phyloP scores from a whole-genome alignment of 1,140 invertebrate species.

The Solenopsis fugax region DNA sequence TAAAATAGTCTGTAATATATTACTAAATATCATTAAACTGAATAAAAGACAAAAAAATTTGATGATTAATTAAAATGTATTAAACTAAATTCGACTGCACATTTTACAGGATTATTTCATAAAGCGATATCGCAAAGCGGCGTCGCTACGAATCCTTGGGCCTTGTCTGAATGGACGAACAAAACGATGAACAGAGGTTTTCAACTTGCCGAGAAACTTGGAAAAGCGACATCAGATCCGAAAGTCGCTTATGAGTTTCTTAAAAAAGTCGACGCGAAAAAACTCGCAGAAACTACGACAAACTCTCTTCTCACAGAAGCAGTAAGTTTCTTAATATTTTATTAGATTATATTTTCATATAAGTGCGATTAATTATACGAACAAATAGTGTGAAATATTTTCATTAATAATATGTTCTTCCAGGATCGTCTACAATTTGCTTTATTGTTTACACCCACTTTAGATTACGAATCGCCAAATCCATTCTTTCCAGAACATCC shows the following conservation, averaged over 20 bases:
- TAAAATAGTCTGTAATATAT: background rate
- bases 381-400: background rate
- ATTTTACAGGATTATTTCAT: slow-evolving; percentile 86
- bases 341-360: background rate
- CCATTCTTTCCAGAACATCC: slow-evolving; percentile 84
- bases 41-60: background rate
- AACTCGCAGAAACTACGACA: slow-evolving; percentile 49
- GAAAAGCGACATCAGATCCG: slow-evolving; percentile 84
- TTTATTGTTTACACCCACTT: slow-evolving; percentile 75
- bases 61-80: background rate
- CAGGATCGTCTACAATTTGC: slow-evolving; percentile 69
- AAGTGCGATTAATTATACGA: background rate
- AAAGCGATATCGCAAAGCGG: slow-evolving; percentile 89
- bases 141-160: slow-evolving; percentile 84
- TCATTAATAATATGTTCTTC: background rate
- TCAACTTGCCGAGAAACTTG: slow-evolving; percentile 82
- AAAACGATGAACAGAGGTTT: slow-evolving; percentile 76
- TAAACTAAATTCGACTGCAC: slow-evolving; percentile 41
- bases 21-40: no score
- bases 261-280: slow-evolving; percentile 77
- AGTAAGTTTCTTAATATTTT: slow-evolving; percentile 21
- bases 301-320: background rate
- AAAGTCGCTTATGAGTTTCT: slow-evolving; percentile 85
- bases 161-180: slow-evolving; percentile 67
- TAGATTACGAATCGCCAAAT: slow-evolving; percentile 79